Evolutionary conservation across 2,888 invertebrate genomes (phyloP).

Genomic region (Meiosimyza decipiens): DNA sequence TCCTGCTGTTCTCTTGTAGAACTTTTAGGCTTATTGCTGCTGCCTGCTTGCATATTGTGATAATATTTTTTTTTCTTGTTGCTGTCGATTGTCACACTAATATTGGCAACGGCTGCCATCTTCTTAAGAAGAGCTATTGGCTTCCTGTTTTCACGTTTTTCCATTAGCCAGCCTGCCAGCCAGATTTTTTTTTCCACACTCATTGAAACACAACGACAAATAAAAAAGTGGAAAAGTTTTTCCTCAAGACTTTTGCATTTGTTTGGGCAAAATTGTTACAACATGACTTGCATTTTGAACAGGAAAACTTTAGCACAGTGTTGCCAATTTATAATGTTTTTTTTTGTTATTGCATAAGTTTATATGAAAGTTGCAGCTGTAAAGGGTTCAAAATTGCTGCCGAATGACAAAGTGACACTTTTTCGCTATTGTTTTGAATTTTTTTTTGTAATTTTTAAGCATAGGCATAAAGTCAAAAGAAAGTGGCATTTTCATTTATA

Average conservation of each 20-base stretch:
- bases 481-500: no score
- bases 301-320: background rate
- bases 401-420: no score
- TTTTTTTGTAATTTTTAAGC: no score
- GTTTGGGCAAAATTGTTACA: slow-evolving; percentile 42
- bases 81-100: slow-evolving; percentile 16
- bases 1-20: slow-evolving; percentile 36
- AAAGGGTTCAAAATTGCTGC: no score
- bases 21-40: slow-evolving; percentile 30
- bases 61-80: background rate
- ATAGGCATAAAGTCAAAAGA: no score
- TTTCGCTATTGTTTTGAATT: no score
- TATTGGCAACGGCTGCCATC: slow-evolving; percentile 32
- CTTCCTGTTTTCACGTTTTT: background rate
- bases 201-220: no score
- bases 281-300: slow-evolving; percentile 45
- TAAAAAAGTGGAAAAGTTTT: background rate
- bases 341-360: background rate
- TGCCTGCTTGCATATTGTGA: slow-evolving; percentile 6
- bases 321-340: slow-evolving; percentile 4
- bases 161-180: slow-evolving; percentile 8
- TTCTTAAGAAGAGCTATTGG: background rate
- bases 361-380: background rate
- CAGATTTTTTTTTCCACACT: background rate
- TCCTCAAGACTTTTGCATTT: slow-evolving; percentile 13